phyloP scores from a whole-genome alignment of 2,797 vertebrate species.

The Pelodytes ibericus region DNA sequence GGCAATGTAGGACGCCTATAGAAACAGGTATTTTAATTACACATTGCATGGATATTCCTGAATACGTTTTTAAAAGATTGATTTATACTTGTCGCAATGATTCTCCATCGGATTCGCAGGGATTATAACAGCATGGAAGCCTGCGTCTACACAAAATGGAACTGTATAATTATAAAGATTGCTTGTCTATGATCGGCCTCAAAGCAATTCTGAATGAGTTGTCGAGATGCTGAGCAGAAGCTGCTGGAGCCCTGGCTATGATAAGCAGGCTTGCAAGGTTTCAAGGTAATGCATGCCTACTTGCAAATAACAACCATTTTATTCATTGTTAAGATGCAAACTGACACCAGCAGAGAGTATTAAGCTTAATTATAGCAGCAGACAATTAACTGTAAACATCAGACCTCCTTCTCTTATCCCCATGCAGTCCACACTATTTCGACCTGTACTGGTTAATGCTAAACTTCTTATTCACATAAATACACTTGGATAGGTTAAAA shows the following conservation, averaged over 20 bases:
- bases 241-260: neutral
- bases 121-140: slow-evolving; percentile 49
- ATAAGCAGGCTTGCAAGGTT: slow-evolving; percentile 30
- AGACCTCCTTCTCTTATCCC: slow-evolving; percentile 33
- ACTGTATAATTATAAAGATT: slow-evolving; percentile 46
- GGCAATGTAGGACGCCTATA: slow-evolving; percentile 29
- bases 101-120: slow-evolving; percentile 43
- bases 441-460: slow-evolving; percentile 1
- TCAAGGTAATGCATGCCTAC: slow-evolving; percentile 29
- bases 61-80: slow-evolving; percentile 31
- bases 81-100: slow-evolving; percentile 38
- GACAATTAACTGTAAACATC: slow-evolving; percentile 39
- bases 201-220: slow-evolving; percentile 43
- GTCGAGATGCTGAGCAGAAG: slow-evolving; percentile 33
- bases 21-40: slow-evolving; percentile 48
- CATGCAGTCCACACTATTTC: slow-evolving; percentile 12
- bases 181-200: slow-evolving; percentile 34
- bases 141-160: slow-evolving; percentile 35
- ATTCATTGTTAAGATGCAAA: slow-evolving; percentile 25
- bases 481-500: neutral
- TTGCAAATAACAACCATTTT: slow-evolving; percentile 34
- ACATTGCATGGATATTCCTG: slow-evolving; percentile 28
- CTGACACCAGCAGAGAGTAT: slow-evolving; percentile 36
- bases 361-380: slow-evolving; percentile 51
- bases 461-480: slow-evolving; percentile 11